Evolutionary conservation across 1,140 invertebrate genomes (phyloP).

Genomic region (Rhizoglyphus robini): DNA sequence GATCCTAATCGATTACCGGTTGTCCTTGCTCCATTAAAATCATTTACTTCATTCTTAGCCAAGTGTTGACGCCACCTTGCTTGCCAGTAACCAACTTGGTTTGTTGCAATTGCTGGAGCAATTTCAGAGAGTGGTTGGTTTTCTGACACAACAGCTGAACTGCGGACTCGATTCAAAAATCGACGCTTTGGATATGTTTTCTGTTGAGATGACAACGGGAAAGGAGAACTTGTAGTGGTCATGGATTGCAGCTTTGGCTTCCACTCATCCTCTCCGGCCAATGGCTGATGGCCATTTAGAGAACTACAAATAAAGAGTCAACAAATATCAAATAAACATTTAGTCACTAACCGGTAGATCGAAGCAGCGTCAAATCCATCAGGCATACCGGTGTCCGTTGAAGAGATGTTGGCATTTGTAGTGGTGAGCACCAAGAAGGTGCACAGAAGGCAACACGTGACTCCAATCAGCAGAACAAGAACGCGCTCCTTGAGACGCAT

Average conservation of each 20-base stretch:
- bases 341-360: not conserved
- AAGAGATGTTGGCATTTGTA: not conserved
- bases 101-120: too few relatives aligned
- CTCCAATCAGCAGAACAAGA: conserved; percentile 16
- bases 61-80: too few relatives aligned
- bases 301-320: not conserved
- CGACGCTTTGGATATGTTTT: not conserved
- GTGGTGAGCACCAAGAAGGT: conserved; percentile 12
- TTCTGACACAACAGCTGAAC: too few relatives aligned
- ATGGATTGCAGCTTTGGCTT: too few relatives aligned
- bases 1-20: not conserved
- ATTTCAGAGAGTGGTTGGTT: too few relatives aligned
- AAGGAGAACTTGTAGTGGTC: not conserved
- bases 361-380: not conserved
- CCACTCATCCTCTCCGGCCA: too few relatives aligned
- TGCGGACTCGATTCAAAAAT: not conserved
- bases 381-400: not conserved
- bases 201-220: not conserved
- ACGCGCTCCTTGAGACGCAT: conserved; percentile 21
- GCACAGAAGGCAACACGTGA: conserved; percentile 1
- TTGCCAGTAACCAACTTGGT: too few relatives aligned
- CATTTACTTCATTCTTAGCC: not conserved
- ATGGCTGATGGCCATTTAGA: not conserved
- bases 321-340: not conserved
- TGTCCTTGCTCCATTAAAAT: not conserved